Evolutionary conservation across 2,113 vertebrate species (phyloP).

Genomic region (Callopanchax toddi): DNA sequence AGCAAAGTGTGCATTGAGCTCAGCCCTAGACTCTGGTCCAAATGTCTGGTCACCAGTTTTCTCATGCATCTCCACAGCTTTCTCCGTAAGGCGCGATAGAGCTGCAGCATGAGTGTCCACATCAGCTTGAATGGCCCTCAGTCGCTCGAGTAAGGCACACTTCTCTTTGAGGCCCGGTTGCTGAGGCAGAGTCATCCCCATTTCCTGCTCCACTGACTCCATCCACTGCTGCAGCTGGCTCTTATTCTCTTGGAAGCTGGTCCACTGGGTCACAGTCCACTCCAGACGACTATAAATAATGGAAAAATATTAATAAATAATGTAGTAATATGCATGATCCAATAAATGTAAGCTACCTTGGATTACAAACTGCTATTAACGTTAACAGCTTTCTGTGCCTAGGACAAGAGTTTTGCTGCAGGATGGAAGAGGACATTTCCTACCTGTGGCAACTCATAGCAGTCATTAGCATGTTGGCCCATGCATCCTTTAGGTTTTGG

Average conservation of each 20-base stretch:
- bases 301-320: neutral
- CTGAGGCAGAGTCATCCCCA: slow-evolving; percentile 84
- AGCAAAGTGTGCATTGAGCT: slow-evolving; percentile 87
- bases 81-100: slow-evolving; percentile 81
- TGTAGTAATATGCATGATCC: neutral
- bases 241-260: slow-evolving; percentile 86
- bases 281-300: slow-evolving; percentile 83
- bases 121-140: slow-evolving; percentile 87
- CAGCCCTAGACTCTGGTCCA: slow-evolving; percentile 81
- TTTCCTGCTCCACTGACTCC: slow-evolving; percentile 86
- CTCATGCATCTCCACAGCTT: slow-evolving; percentile 85
- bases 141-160: slow-evolving; percentile 85
- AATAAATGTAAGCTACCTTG: neutral
- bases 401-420: too few species aligned
- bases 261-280: slow-evolving; percentile 90
- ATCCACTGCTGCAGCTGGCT: slow-evolving; percentile 92
- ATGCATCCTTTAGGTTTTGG: slow-evolving; percentile 85
- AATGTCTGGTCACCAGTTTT: slow-evolving; percentile 88
- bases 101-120: slow-evolving; percentile 81
- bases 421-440: neutral
- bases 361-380: neutral
- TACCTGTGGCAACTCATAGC: slow-evolving; percentile 91
- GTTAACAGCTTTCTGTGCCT: neutral
- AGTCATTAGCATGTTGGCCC: slow-evolving; percentile 85
- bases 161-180: slow-evolving; percentile 93